Evolutionary conservation across 2,113 vertebrate genomes (phyloP).

Genomic region (Channa maculata): DNA sequence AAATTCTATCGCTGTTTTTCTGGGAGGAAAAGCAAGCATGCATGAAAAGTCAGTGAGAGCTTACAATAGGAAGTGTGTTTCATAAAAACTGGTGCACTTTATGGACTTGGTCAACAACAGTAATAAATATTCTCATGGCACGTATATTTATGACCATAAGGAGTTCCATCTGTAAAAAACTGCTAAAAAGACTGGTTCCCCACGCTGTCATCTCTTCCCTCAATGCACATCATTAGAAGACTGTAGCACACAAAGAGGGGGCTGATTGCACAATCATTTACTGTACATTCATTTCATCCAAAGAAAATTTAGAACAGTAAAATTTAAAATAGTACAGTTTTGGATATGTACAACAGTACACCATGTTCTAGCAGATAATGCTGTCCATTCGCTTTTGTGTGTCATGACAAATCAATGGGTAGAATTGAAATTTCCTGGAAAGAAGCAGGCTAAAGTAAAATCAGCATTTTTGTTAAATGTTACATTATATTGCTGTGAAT

Average conservation of each 20-base stretch:
- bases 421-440: too few species aligned
- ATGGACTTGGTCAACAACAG: slow-evolving; percentile 8
- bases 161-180: slow-evolving; percentile 23
- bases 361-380: too few species aligned
- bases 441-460: too few species aligned
- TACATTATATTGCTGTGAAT: too few species aligned
- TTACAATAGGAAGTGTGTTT: slow-evolving; percentile 3
- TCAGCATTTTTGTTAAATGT: too few species aligned
- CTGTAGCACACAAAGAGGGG: background rate
- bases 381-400: too few species aligned
- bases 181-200: slow-evolving; percentile 12
- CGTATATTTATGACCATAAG: slow-evolving; percentile 18
- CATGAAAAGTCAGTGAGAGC: background rate
- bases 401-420: too few species aligned
- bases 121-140: slow-evolving; percentile 10
- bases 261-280: background rate
- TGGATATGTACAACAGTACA: too few species aligned
- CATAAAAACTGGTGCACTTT: slow-evolving; percentile 1
- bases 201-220: background rate
- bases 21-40: background rate
- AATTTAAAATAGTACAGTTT: too few species aligned
- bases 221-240: slow-evolving; percentile 10
- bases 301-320: background rate
- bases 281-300: background rate
- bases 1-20: background rate